Conservation (phyloP, 2,797 vertebrate genomes). For the Sebastes iracundus region DNA sequence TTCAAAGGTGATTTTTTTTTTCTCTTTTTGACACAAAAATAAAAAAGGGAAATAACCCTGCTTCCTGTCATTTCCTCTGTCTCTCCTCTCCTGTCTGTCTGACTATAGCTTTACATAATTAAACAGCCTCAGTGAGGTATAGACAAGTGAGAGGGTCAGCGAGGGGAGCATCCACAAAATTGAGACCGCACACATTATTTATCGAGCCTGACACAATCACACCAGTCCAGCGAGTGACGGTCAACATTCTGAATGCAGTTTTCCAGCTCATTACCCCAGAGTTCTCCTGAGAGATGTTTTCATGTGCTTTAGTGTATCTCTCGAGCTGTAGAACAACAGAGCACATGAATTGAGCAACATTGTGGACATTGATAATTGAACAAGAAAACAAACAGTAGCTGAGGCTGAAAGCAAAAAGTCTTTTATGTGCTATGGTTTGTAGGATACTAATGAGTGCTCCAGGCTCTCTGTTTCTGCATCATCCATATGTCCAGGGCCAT, state of each 20-base stretch:
- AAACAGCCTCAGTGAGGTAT: slow-evolving; percentile 23
- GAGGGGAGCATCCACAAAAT: slow-evolving; percentile 21
- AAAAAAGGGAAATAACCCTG: background rate
- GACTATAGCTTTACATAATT: slow-evolving; percentile 39
- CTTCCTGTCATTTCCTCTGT: background rate
- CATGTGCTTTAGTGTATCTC: slow-evolving; percentile 1
- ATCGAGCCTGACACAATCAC: slow-evolving; percentile 36
- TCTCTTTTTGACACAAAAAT: slow-evolving; percentile 17
- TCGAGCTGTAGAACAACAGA: background rate
- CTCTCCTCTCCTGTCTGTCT: background rate
- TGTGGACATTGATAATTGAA: slow-evolving; percentile 58
- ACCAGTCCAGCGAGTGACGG: slow-evolving; percentile 11
- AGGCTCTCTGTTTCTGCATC: slow-evolving; percentile 37
- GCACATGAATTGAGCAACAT: slow-evolving; percentile 41
- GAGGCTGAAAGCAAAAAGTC: slow-evolving; percentile 25
- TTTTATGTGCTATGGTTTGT: slow-evolving; percentile 39
- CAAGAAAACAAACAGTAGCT: slow-evolving; percentile 37
- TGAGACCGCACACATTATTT: slow-evolving; percentile 39
- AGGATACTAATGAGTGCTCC: slow-evolving; percentile 40
- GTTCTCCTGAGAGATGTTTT: slow-evolving; percentile 41
- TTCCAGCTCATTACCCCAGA: slow-evolving; percentile 61
- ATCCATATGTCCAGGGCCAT: slow-evolving; percentile 45
- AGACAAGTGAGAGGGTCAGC: slow-evolving; percentile 7
- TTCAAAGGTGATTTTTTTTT: background rate
- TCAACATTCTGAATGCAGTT: slow-evolving; percentile 56